These are phyloP conservation scores for Chironex yamaguchii DNA, from an alignment of 30 jellyfish, hydroid and myxozoan genomes.

Conservation along the genomic window DNA sequence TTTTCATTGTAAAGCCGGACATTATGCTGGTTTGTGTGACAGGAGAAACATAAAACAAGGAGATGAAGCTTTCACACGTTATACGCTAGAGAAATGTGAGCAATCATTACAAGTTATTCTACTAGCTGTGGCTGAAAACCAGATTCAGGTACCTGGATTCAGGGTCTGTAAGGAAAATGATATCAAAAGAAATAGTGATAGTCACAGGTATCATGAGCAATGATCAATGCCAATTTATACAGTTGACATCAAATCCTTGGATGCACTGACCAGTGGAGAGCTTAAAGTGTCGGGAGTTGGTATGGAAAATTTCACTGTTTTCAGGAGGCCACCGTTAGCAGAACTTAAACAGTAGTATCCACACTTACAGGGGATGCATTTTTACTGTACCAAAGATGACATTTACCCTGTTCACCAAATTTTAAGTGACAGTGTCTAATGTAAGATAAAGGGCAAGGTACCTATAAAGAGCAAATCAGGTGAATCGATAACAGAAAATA, in stretches of 20 bases:
- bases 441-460: no score
- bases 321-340: constrained; percentile 64
- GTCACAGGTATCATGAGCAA: constrained; percentile 50
- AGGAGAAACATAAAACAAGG: constrained; percentile 41
- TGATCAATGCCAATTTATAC: constrained; percentile 45
- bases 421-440: no score
- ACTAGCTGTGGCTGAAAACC: background rate
- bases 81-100: constrained; percentile 30
- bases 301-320: constrained; percentile 44
- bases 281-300: constrained; percentile 64
- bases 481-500: no score
- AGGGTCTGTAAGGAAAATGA: constrained; percentile 64
- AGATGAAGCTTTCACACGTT: background rate
- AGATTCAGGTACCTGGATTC: constrained; percentile 42
- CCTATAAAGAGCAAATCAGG: no score
- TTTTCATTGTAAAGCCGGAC: no score
- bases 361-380: no score
- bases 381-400: no score
- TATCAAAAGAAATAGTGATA: constrained; percentile 24
- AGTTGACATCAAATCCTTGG: constrained; percentile 13
- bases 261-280: constrained; percentile 38
- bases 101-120: constrained; percentile 12
- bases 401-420: no score
- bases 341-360: no score
- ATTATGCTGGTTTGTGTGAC: constrained; percentile 53